Conservation (phyloP, 2,113 vertebrate species). For the Marmota monax region DNA sequence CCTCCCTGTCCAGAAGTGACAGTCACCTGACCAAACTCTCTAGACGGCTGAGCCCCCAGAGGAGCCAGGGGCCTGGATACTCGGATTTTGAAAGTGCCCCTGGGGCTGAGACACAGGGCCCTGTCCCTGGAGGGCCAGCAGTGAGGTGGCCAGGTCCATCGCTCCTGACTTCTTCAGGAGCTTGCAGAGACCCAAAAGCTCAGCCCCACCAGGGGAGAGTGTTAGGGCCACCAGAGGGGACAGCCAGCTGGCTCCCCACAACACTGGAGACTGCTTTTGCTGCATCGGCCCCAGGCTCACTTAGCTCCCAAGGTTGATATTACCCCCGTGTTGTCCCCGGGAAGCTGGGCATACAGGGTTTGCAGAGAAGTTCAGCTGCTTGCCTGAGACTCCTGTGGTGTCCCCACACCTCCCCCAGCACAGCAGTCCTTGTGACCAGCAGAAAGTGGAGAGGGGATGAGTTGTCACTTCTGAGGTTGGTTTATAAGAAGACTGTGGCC, state of each 20-base stretch:
- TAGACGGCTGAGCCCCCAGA: neutral
- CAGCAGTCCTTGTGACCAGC: too few species aligned
- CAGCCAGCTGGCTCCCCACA: neutral
- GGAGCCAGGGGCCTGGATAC: neutral
- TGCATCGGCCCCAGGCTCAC: neutral
- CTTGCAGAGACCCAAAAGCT: neutral
- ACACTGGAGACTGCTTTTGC: neutral
- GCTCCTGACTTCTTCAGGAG: neutral
- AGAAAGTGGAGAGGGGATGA: neutral
- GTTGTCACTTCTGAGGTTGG: too few species aligned
- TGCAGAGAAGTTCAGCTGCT: neutral
- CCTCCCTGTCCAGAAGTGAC: neutral
- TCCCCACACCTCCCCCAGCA: neutral
- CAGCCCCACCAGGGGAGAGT: neutral
- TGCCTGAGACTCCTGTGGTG: neutral
- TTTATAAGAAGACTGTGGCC: neutral
- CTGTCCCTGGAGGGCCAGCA: neutral
- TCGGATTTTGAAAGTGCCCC: too few species aligned
- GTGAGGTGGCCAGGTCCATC: neutral
- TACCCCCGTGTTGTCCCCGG: rapidly evolving
- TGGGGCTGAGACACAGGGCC: neutral
- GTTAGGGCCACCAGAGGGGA: neutral
- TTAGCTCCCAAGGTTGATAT: neutral
- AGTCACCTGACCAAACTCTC: neutral
- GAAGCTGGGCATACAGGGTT: neutral